Evolutionary conservation across 2,888 invertebrate genomes (phyloP).

Genomic region (Polylopha cassiicola): DNA sequence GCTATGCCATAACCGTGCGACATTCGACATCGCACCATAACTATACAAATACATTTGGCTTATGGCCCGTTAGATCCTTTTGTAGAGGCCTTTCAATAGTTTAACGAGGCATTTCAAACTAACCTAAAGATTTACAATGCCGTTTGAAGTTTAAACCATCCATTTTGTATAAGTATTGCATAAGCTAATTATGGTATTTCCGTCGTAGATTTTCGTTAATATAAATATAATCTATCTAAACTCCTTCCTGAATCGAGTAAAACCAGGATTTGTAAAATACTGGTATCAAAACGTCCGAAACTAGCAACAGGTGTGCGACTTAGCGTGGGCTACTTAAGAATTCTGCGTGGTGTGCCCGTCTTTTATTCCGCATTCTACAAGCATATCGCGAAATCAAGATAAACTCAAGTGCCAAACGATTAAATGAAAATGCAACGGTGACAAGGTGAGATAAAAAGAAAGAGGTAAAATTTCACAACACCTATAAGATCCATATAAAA

Average conservation of each 20-base stretch:
- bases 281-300: conserved; percentile 22
- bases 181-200: no score
- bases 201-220: no score
- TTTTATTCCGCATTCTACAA: conserved; percentile 26
- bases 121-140: conserved; percentile 23
- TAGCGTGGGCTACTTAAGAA: conserved; percentile 39
- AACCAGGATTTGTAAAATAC: no score
- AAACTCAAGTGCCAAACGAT: conserved; percentile 10
- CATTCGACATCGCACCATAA: conserved; percentile 60
- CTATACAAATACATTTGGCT: conserved; percentile 53
- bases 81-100: conserved; percentile 37
- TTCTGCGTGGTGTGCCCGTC: conserved; percentile 29
- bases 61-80: conserved; percentile 57
- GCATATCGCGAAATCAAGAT: conserved; percentile 17
- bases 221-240: no score
- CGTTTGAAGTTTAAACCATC: no score
- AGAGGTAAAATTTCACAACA: conserved; percentile 1
- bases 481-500: conserved; percentile 6
- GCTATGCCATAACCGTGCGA: conserved; percentile 52
- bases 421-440: conserved; percentile 12
- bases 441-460: conserved; percentile 11
- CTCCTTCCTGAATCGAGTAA: no score
- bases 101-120: conserved; percentile 34
- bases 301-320: conserved; percentile 44
- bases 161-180: no score